Percentiles rank a stretch among this genome's conserved stretches.
phyloP scores from a whole-genome alignment of 2,888 invertebrate species.

The Morpho achilles region DNA sequence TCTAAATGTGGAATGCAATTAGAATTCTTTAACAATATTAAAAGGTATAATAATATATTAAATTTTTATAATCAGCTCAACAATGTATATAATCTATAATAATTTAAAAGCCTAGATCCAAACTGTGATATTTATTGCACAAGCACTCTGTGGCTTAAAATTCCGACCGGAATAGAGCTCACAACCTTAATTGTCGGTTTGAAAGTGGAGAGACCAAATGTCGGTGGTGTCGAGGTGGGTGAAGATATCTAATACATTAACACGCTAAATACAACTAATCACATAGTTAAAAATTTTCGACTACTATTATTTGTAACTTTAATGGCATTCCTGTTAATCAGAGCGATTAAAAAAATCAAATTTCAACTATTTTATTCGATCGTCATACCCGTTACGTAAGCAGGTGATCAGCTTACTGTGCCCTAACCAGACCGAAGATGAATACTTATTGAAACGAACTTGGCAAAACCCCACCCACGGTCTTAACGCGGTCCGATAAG shows the following conservation, averaged over 20 bases:
- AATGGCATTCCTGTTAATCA: slow-evolving; percentile 3
- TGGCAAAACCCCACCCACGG: slow-evolving; percentile 54
- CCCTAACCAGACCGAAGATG: slow-evolving; percentile 36
- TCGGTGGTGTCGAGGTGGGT: slow-evolving; percentile 52
- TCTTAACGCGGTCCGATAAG: slow-evolving; percentile 32
- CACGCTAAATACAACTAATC: slow-evolving; percentile 51
- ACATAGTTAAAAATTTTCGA: slow-evolving; percentile 50
- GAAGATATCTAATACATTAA: slow-evolving; percentile 33
- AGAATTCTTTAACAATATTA: slow-evolving; percentile 81
- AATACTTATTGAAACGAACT: slow-evolving; percentile 29
- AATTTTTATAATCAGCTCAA: slow-evolving; percentile 82
- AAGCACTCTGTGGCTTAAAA: slow-evolving; percentile 79
- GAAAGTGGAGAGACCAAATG: slow-evolving; percentile 57
- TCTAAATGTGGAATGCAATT: slow-evolving; percentile 80
- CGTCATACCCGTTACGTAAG: slow-evolving; percentile 37
- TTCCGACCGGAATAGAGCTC: slow-evolving; percentile 78
- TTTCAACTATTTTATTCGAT: slow-evolving; percentile 22
- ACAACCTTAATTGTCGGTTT: slow-evolving; percentile 75
- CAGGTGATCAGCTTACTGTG: slow-evolving; percentile 43
- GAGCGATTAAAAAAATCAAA: slow-evolving; percentile 4
- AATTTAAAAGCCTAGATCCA: slow-evolving; percentile 81
- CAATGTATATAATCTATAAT: slow-evolving; percentile 82
- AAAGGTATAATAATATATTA: slow-evolving; percentile 81
- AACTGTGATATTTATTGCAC: slow-evolving; percentile 81
- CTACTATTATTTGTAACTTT: slow-evolving; percentile 28